Evolutionary conservation across 2,113 vertebrate species (phyloP).

Genomic region (Spea multiplicata): DNA sequence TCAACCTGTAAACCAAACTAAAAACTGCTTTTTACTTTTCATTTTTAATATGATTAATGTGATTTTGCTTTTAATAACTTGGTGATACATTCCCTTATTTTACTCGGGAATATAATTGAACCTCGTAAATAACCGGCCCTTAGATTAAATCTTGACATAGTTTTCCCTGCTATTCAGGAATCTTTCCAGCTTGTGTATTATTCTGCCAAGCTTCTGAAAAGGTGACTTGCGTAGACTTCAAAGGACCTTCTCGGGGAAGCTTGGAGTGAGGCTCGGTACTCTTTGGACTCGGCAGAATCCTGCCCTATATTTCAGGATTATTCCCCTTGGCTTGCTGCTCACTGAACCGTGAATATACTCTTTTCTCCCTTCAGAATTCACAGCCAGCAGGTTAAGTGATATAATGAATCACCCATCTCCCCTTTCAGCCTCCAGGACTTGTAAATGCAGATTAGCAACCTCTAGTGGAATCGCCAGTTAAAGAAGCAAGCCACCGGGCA

Average conservation of each 20-base stretch:
- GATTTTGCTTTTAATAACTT: no score
- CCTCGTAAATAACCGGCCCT: no score
- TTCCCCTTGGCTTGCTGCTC: conserved; percentile 44
- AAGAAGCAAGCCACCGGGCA: conserved; percentile 14
- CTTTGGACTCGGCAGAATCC: conserved; percentile 11
- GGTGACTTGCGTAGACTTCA: conserved; percentile 23
- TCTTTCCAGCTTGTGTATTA: background rate
- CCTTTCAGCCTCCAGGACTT: conserved; percentile 41
- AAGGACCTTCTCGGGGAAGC: conserved; percentile 20
- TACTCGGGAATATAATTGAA: no score
- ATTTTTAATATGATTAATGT: no score
- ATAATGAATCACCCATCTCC: conserved; percentile 40
- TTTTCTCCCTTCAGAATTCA: conserved; percentile 43
- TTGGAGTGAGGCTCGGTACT: background rate
- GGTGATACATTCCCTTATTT: no score
- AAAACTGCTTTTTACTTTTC: no score
- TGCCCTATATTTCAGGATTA: conserved; percentile 43
- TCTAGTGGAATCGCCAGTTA: conserved; percentile 32
- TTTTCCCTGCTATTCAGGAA: no score
- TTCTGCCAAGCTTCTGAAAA: conserved; percentile 20
- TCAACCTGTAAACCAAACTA: no score
- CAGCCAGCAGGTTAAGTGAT: conserved; percentile 45
- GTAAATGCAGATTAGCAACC: conserved; percentile 46
- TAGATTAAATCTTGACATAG: no score
- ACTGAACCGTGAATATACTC: conserved; percentile 43